Percentiles rank a stretch among this genome's conserved stretches.
Evolutionary conservation across 1,140 invertebrate genomes (phyloP).

Genomic region (Trichonephila inaurata): DNA sequence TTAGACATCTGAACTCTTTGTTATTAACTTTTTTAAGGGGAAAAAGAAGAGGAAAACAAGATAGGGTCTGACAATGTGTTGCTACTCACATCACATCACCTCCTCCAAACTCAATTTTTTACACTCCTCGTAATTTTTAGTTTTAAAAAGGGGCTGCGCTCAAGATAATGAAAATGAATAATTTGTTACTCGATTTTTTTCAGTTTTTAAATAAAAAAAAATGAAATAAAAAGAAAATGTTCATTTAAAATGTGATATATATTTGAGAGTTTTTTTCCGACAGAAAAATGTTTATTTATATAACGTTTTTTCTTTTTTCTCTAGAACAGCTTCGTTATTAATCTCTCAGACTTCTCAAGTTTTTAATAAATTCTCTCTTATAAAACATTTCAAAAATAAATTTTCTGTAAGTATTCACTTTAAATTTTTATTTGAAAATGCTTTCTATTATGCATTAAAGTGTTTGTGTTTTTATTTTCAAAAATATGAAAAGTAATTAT

Average conservation of each 20-base stretch:
- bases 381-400: too few relatives aligned
- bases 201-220: background rate
- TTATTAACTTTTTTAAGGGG: background rate
- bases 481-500: too few relatives aligned
- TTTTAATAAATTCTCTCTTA: too few relatives aligned
- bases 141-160: slow-evolving; percentile 1
- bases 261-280: background rate
- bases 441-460: too few relatives aligned
- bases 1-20: background rate
- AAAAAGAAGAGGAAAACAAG: background rate
- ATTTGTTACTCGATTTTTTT: background rate
- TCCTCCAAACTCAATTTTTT: background rate
- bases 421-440: too few relatives aligned
- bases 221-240: background rate
- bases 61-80: background rate
- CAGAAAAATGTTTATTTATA: background rate
- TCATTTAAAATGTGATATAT: background rate
- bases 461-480: too few relatives aligned
- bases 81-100: background rate
- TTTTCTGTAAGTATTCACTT: too few relatives aligned
- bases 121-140: background rate
- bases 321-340: too few relatives aligned
- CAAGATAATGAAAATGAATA: slow-evolving; percentile 14
- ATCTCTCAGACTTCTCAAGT: too few relatives aligned
- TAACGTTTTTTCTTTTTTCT: background rate